Base-by-base conservation (phyloP, 2,888 invertebrate species). In the Xanthia icteritia region DNA sequence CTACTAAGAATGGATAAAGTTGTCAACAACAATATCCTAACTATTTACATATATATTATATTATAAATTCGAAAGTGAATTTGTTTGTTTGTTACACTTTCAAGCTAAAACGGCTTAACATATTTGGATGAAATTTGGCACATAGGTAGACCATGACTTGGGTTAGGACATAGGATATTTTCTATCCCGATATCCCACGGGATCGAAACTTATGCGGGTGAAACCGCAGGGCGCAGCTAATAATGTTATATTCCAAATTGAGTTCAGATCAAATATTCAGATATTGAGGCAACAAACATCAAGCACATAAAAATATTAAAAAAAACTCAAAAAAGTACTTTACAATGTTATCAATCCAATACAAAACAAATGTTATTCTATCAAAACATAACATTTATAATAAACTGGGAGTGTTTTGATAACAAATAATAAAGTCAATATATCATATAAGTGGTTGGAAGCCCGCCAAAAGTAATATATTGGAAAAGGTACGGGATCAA, bases 391-490 rank as follows among this genome's bases (percentile, higher is more conserved):
- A 73, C 65, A 73, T 63, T 82, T 79, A 74, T 78, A 79, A 83
- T 83, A 83, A 80, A 79, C 67, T 64, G 51, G 11, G 60, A 73
- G 65, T 79, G 82, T 83, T 76, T 74, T 69, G 69, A 82, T 87
- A 86, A 77, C 81, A 81, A 80, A 88, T 76, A 82, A 86, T 89
- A 86, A 86, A 86, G 84, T 83, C 69, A 73, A 79, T 79, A 71
- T 73, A 75, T 72, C 56, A 51, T 65, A 5, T 79, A 85, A 89
- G 86, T 86, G 77, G 68, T 83, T 88, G 88, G 88, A 76, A 11
- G 23, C 5, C n/a, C 0, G 88, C 88, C 89, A 89, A 80, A 85
- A 78, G 70, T 79, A 71, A 89, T 88, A 85, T 82, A 81, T 87
- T 66, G 67, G 78, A 76, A 73, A 84, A 89, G 84, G 81, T 88